phyloP scores from a whole-genome alignment of 2,888 invertebrate genomes.

The Choristoneura rosaceana region DNA sequence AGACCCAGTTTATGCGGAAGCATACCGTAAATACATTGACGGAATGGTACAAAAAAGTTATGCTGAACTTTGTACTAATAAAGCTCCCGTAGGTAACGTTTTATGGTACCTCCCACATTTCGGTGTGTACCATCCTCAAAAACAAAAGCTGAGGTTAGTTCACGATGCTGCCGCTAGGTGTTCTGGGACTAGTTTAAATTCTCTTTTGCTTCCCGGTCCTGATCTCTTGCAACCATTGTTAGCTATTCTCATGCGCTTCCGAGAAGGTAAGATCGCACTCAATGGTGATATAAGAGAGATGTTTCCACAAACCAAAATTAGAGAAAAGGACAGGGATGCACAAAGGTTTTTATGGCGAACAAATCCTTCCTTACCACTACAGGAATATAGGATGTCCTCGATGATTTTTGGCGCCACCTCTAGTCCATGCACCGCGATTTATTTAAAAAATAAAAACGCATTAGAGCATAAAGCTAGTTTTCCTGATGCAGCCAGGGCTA shows the following conservation, averaged over 20 bases:
- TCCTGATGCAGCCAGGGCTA: not conserved
- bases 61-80: not conserved
- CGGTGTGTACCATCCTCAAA: not conserved
- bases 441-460: not conserved
- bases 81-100: not conserved
- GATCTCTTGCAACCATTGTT: not conserved
- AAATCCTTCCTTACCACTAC: not conserved
- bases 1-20: not conserved
- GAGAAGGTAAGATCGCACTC: not conserved
- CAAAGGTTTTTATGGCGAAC: not conserved
- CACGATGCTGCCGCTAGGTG: no score
- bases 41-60: not conserved
- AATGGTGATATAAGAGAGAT: not conserved
- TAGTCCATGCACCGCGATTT: not conserved
- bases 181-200: not conserved
- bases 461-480: not conserved
- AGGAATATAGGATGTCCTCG: not conserved
- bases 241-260: not conserved
- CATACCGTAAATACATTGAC: not conserved
- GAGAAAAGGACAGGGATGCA: not conserved
- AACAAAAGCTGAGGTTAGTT: not conserved
- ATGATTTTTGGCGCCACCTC: not conserved
- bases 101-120: not conserved
- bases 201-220: not conserved
- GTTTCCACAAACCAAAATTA: not conserved